Base-by-base conservation (phyloP, 2,797 vertebrate genomes). In the Chromobotia macracanthus region DNA sequence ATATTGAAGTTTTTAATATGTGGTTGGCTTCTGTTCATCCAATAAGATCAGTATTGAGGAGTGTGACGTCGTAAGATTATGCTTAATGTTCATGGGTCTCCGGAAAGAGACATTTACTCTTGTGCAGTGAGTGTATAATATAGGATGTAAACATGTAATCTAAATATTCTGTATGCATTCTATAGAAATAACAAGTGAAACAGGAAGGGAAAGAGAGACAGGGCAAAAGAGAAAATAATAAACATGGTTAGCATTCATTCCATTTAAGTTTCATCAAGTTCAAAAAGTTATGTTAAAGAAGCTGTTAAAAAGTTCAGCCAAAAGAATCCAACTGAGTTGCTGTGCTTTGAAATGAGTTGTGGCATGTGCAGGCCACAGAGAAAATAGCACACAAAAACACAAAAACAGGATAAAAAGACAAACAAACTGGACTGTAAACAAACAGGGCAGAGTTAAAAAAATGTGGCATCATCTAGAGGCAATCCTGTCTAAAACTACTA, bases 391-490 rank as follows among this genome's bases (percentile, higher is more conserved):
- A 79, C 28, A 28, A 1, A 79, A 63, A 41, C 48, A 75, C 41
- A 28, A 28, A 28, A 4, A 28, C 41, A 90, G 90, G 90, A 93
- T 90, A 91, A 91, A 92, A 91, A 92, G 88, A 91, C 88, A 87
- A 89, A 91, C 90, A 91, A 93, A 92, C 92, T 93, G 93, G 92
- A 93, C 89, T 88, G 87, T 89, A 92, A 90, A 93, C 91, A 93
- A 92, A 93, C 91, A 88, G 88, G 88, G 82, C 84, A 82, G 85
- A 82, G 85, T 73, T 50, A 44, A 35, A 67, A 83, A 80, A 84
- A 28, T 28, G 84, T 84, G 84, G 89, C 89, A 92, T 91, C 90
- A 88, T 92, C 90, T 92, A 92, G 90, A 91, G 91, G 91, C 89
- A 81, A 83, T 89, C 89, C 90, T 87, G 87, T 91, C 90, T 84